These are phyloP conservation scores for Scaptomyza reducta DNA, from an alignment of 2,888 invertebrate genomes.

Conservation along the genomic window DNA sequence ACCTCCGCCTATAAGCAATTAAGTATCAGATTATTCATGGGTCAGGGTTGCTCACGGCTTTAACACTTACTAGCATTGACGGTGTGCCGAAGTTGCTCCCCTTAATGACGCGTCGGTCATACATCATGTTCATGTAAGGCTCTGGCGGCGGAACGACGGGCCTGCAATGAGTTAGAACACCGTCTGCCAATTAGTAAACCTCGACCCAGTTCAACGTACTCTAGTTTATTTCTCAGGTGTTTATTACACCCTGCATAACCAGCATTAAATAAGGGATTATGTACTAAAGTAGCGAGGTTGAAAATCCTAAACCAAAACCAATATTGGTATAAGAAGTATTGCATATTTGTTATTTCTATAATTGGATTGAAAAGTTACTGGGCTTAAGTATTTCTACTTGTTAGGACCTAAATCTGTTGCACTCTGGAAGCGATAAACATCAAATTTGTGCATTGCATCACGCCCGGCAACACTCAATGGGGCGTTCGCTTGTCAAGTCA, in stretches of 20 bases:
- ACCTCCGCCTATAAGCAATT: constrained; percentile 82
- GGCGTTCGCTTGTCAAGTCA: constrained; percentile 66
- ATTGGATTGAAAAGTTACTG: too few species aligned
- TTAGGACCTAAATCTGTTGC: constrained; percentile 69
- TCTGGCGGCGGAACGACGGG: constrained; percentile 77
- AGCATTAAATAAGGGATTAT: neutral
- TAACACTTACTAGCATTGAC: constrained; percentile 73
- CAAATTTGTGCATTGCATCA: constrained; percentile 59
- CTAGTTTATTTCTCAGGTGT: neutral
- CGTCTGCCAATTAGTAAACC: constrained; percentile 65
- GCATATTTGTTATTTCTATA: too few species aligned
- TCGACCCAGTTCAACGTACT: constrained; percentile 67
- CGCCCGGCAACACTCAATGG: constrained; percentile 14
- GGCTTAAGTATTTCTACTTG: neutral
- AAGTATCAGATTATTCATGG: constrained; percentile 36
- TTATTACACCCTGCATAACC: neutral
- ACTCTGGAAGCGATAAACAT: constrained; percentile 66
- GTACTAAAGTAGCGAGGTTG: too few species aligned
- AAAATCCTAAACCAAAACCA: neutral
- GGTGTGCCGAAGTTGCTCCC: constrained; percentile 89
- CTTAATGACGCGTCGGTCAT: constrained; percentile 93
- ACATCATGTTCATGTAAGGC: constrained; percentile 93
- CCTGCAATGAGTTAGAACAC: constrained; percentile 63
- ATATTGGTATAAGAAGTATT: neutral
- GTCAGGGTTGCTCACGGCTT: constrained; percentile 52